These are phyloP conservation scores for Henicopernis longicauda DNA, from an alignment of 2,113 vertebrate species.

Conservation along the genomic window DNA sequence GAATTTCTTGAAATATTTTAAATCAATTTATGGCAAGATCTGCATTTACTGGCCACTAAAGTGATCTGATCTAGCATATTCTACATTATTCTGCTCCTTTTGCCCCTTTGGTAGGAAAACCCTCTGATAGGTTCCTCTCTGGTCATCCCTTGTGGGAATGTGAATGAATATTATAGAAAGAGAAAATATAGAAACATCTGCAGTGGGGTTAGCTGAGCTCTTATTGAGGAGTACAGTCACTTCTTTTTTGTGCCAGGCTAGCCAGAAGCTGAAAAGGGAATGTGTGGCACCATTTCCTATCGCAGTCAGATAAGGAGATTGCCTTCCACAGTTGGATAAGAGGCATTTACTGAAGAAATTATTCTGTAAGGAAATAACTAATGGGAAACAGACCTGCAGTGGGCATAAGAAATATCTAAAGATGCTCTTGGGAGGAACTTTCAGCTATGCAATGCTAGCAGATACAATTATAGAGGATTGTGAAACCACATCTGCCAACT, in stretches of 20 bases:
- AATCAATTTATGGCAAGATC: background rate
- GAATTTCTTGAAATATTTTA: background rate
- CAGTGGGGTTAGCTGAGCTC: background rate
- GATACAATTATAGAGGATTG: constrained; percentile 52
- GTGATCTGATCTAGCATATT: background rate
- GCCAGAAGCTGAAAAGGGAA: background rate
- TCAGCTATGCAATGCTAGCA: constrained; percentile 19
- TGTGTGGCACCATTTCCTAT: background rate
- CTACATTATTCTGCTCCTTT: background rate
- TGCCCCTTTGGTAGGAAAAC: background rate
- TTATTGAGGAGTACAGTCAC: background rate
- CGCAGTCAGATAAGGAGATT: background rate
- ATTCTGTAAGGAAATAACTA: constrained; percentile 51
- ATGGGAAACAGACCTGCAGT: constrained; percentile 44
- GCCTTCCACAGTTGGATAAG: constrained; percentile 22
- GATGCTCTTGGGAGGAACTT: constrained; percentile 44
- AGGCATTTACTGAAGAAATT: constrained; percentile 43
- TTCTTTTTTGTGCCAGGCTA: constrained; percentile 1
- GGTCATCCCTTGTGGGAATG: background rate
- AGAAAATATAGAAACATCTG: background rate
- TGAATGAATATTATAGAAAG: background rate
- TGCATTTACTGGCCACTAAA: background rate
- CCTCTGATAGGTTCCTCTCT: background rate
- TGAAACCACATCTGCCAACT: constrained; percentile 58
- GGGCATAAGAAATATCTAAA: constrained; percentile 45